Evolutionary conservation across 2,888 invertebrate species (phyloP), one percentile per base, ranked within the genome.

Genomic region (Hydriomena furcata): DNA sequence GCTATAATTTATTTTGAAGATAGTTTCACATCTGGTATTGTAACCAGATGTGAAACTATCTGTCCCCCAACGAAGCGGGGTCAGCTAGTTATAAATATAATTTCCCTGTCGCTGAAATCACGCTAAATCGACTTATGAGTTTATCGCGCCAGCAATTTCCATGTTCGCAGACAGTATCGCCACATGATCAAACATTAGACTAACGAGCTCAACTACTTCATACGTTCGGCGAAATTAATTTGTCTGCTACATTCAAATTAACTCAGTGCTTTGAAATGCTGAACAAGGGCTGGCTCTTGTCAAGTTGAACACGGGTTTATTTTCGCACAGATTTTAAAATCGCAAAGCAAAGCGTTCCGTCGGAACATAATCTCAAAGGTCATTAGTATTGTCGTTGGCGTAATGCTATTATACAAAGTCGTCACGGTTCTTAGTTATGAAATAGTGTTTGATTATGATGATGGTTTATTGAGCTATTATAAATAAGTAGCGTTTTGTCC

Each of bases 201-300:
- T 78, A 80, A 78, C 75, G 64, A 76, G 73, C 73, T 72, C 60
- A 71, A 71, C 70, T 63, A 67, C 70, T 71, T 75, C 67, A 74
- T 74, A 75, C 58, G 66, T 68, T 65, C 60, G 63, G 58, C 23
- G 60, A 58, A 69, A 73, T 74, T 71, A 66, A 65, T 67, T 62
- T 55, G 62, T 63, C 58, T 56, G 43, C 46, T 40, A 50, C 47
- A 47, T 61, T 58, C 36, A 52, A 55, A 55, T 52, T 52, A 60
- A 46, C 54, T 42, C 53, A 42, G 52, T 42, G 38, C 50, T 53
- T 55, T 44, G 23, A 55, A 42, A 30, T 31, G 31, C 40, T 44
- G 34, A 55, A 47, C 55, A 42, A 31, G 53, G 40, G 40, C 42
- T 43, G 47, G 35, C 45, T 41, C 51, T 37, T 42, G 44, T 44